phyloP scores from a whole-genome alignment of 2,888 invertebrate genomes.

The Acronicta psi region DNA sequence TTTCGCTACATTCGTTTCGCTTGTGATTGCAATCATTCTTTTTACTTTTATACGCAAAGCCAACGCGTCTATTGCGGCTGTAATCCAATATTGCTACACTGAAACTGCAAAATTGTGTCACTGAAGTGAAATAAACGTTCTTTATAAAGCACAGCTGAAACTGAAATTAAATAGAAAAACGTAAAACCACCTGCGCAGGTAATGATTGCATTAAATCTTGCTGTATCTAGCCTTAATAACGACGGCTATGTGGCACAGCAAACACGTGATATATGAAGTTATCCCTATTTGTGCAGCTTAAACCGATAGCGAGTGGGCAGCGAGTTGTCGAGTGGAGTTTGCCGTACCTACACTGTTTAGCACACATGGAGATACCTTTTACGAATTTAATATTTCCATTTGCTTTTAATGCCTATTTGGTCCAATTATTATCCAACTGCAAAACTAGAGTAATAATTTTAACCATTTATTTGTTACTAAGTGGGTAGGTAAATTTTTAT shows the following conservation, averaged over 20 bases:
- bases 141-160: constrained; percentile 13
- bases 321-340: constrained; percentile 25
- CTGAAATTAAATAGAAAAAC: constrained; percentile 22
- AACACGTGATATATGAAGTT: constrained; percentile 28
- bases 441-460: too few relatives aligned
- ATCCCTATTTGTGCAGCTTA: constrained; percentile 36
- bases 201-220: constrained; percentile 17
- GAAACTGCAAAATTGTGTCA: constrained; percentile 27
- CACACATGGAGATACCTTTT: background rate
- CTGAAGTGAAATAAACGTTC: constrained; percentile 19
- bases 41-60: constrained; percentile 37
- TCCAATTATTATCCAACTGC: too few relatives aligned
- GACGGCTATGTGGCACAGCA: constrained; percentile 22
- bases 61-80: constrained; percentile 16
- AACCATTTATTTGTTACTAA: too few relatives aligned
- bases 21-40: constrained; percentile 40
- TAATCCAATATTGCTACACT: constrained; percentile 39
- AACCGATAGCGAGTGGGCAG: constrained; percentile 27
- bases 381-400: too few relatives aligned
- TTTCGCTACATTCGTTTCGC: constrained; percentile 32
- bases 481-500: too few relatives aligned
- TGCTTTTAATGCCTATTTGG: too few relatives aligned
- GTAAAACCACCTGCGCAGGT: constrained; percentile 13
- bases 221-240: constrained; percentile 1
- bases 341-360: background rate